Percentiles rank a stretch among this genome's conserved stretches.
Evolutionary conservation across 2,797 vertebrate genomes (phyloP).

Genomic region (Spheniscus humboldti): DNA sequence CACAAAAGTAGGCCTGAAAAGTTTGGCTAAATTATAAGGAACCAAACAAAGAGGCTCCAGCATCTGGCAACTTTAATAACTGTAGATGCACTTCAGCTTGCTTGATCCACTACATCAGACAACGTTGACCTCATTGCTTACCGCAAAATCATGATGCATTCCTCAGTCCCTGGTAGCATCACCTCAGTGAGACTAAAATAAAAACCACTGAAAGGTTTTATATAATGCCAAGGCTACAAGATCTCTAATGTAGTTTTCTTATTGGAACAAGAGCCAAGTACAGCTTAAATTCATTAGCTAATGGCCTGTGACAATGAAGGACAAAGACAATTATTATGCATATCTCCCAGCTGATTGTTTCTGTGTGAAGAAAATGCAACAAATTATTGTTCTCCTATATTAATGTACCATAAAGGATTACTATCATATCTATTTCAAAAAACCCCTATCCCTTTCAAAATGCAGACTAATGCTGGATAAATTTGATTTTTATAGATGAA

Average conservation of each 20-base stretch:
- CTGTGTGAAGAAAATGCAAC: slow-evolving; percentile 29
- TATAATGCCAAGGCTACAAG: neutral
- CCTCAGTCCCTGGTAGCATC: neutral
- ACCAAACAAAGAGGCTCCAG: neutral
- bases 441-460: slow-evolving; percentile 21
- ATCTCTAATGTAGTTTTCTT: slow-evolving; percentile 27
- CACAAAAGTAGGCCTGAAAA: neutral
- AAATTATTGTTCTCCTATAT: slow-evolving; percentile 38
- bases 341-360: slow-evolving; percentile 11
- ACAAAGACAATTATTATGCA: slow-evolving; percentile 35
- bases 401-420: slow-evolving; percentile 21
- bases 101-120: neutral
- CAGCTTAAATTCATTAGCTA: slow-evolving; percentile 55
- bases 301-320: slow-evolving; percentile 56
- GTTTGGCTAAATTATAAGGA: neutral
- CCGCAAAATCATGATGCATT: neutral
- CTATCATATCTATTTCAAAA: slow-evolving; percentile 9
- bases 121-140: neutral
- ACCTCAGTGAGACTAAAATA: slow-evolving; percentile 25
- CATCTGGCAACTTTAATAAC: neutral
- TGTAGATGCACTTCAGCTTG: neutral
- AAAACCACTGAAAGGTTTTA: slow-evolving; percentile 31
- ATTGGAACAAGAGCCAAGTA: slow-evolving; percentile 18
- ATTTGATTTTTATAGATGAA: slow-evolving; percentile 63
- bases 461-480: slow-evolving; percentile 31